These are phyloP conservation scores for Caenorhabditis afra DNA, from an alignment of 2,888 invertebrate species.

Conservation along the genomic window DNA sequence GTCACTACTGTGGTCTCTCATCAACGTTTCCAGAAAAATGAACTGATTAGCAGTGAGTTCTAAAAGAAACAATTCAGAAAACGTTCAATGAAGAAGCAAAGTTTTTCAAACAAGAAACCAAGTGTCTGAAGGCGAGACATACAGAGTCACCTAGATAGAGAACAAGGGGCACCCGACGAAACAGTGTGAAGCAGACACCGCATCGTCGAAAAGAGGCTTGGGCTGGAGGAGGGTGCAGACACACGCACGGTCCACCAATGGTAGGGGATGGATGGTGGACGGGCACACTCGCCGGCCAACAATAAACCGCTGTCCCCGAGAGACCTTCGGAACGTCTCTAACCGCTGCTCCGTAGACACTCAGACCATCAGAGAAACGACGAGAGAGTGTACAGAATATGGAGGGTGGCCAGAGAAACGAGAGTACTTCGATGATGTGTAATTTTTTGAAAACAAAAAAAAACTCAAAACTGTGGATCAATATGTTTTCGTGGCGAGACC, in stretches of 20 bases:
- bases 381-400: constrained; percentile 23
- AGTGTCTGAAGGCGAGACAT: not conserved
- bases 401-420: constrained; percentile 32
- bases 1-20: constrained; percentile 23
- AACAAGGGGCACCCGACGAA: not conserved
- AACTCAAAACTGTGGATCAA: not conserved
- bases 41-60: not conserved
- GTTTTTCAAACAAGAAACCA: not conserved
- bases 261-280: not conserved
- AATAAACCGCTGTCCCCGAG: not conserved
- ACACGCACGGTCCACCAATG: constrained; percentile 12
- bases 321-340: constrained; percentile 14
- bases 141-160: not conserved
- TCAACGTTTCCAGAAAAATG: constrained; percentile 8
- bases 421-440: constrained; percentile 32
- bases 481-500: not conserved
- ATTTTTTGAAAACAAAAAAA: constrained; percentile 16
- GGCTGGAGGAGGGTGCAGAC: constrained; percentile 4
- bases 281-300: constrained; percentile 5
- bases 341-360: constrained; percentile 34
- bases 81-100: not conserved
- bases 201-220: no score
- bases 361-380: constrained; percentile 12
- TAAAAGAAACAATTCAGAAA: not conserved
- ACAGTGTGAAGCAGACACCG: not conserved